phyloP scores from a whole-genome alignment of 2,888 invertebrate species.

The Ptychoptera contaminata region DNA sequence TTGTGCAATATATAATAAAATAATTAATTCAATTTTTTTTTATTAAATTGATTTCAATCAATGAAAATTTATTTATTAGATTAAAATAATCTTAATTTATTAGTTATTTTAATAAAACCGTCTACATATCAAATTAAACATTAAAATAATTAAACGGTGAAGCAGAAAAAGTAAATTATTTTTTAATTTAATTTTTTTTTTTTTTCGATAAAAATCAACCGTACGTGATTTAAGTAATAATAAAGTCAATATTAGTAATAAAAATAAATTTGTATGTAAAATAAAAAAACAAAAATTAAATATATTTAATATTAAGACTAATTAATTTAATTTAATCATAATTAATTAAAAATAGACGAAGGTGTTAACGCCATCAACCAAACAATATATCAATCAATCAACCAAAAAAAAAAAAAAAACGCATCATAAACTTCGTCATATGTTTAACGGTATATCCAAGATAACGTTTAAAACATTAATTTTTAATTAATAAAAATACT shows the following conservation, averaged over 20 bases:
- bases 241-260: conserved; percentile 8
- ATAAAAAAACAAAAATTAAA: neutral
- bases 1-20: neutral
- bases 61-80: no score
- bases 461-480: neutral
- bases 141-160: conserved; percentile 1
- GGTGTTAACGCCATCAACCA: no score
- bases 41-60: neutral
- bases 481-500: neutral
- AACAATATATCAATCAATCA: no score
- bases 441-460: no score
- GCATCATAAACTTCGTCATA: no score
- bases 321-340: no score
- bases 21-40: neutral
- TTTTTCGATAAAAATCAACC: neutral
- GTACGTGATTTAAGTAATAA: neutral
- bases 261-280: conserved; percentile 3
- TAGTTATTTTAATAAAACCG: neutral
- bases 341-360: no score
- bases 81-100: no score
- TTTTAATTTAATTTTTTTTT: neutral
- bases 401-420: no score
- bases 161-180: neutral
- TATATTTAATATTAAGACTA: no score
- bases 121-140: conserved; percentile 6